These are phyloP conservation scores for Spondyliosoma cantharus DNA, from an alignment of 2,797 vertebrate species.

Conservation along the genomic window DNA sequence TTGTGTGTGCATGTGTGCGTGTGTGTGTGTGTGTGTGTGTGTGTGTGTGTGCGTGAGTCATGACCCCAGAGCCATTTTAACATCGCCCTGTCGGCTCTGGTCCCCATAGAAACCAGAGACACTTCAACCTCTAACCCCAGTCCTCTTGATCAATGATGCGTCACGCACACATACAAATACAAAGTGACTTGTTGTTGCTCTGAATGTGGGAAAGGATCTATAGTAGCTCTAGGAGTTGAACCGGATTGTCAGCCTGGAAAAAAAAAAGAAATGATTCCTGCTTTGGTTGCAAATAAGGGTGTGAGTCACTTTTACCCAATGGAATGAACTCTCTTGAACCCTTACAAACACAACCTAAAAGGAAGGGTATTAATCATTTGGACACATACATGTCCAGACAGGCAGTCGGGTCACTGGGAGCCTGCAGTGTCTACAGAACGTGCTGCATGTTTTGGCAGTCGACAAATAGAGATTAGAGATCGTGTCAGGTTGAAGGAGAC, in stretches of 20 bases:
- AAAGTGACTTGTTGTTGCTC: conserved; percentile 21
- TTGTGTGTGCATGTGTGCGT: not conserved
- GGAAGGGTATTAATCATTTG: conserved; percentile 21
- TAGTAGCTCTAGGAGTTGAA: conserved; percentile 16
- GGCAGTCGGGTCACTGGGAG: conserved; percentile 42
- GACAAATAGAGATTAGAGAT: conserved; percentile 59
- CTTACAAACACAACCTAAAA: not conserved
- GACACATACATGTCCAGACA: conserved; percentile 39
- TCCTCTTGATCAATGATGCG: conserved; percentile 29
- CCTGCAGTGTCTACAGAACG: conserved; percentile 60
- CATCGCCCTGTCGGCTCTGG: conserved; percentile 29
- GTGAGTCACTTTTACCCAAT: conserved; percentile 24
- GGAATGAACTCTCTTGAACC: conserved; percentile 1
- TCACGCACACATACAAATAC: conserved; percentile 17
- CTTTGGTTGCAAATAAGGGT: not conserved
- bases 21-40: not conserved
- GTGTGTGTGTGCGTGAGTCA: not conserved
- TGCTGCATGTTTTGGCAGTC: conserved; percentile 29
- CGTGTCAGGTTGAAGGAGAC: conserved; percentile 29
- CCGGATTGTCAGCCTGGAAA: not conserved
- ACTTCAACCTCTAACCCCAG: conserved; percentile 31
- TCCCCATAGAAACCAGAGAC: conserved; percentile 45
- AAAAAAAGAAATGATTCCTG: not conserved
- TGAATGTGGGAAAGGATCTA: conserved; percentile 7
- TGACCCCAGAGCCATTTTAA: not conserved